Conservation (phyloP, 2,888 invertebrate species). For the Drosophila infuscata region DNA sequence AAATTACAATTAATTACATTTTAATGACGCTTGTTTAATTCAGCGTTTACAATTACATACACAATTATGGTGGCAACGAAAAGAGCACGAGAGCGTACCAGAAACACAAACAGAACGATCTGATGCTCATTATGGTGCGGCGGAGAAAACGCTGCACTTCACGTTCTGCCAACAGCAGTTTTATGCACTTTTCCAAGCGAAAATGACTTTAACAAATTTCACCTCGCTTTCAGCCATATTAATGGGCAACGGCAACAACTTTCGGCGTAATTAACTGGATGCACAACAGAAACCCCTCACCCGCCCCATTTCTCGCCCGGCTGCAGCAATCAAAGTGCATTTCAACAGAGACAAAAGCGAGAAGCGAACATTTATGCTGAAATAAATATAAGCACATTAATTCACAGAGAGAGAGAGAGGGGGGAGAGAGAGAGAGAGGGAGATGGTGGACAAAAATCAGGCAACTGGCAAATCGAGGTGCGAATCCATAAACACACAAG, state of each 20-base stretch:
- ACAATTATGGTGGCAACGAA: slow-evolving; percentile 71
- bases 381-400: slow-evolving; percentile 83
- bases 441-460: slow-evolving; percentile 54
- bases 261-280: slow-evolving; percentile 56
- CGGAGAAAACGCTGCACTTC: slow-evolving; percentile 50
- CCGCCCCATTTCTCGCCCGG: slow-evolving; percentile 9
- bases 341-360: slow-evolving; percentile 59
- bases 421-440: neutral
- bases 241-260: slow-evolving; percentile 61
- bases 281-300: slow-evolving; percentile 19
- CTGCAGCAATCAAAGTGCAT: slow-evolving; percentile 59
- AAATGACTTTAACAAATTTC: slow-evolving; percentile 74
- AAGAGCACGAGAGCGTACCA: slow-evolving; percentile 15
- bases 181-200: slow-evolving; percentile 59
- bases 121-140: slow-evolving; percentile 61
- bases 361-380: slow-evolving; percentile 80
- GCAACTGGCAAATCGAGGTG: slow-evolving; percentile 79
- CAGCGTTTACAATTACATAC: slow-evolving; percentile 81
- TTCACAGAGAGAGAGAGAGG: slow-evolving; percentile 32
- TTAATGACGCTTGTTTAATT: slow-evolving; percentile 84
- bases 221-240: slow-evolving; percentile 57
- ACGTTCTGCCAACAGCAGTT: slow-evolving; percentile 31
- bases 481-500: slow-evolving; percentile 81
- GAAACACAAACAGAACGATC: slow-evolving; percentile 33
- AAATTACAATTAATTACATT: slow-evolving; percentile 84